A percentile compares a stretch with the other conserved stretches of the same genome.
These are phyloP conservation scores for Microcebus jonahi DNA, from an alignment of 2,113 vertebrate species.

Conservation along the genomic window DNA sequence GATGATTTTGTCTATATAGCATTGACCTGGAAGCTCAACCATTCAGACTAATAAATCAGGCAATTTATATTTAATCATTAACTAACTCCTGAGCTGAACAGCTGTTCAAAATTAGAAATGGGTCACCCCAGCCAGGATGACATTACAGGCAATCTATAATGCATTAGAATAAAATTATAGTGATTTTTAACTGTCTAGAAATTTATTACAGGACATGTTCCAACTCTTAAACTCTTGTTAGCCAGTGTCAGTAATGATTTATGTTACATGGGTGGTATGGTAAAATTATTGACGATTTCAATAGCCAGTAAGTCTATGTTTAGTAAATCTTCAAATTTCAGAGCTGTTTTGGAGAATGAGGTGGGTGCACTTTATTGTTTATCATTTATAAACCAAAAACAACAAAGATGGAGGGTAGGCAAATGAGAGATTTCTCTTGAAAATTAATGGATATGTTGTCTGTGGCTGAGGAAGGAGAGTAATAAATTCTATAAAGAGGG, in stretches of 20 bases:
- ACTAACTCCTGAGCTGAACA: slow-evolving; percentile 98
- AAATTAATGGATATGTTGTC: slow-evolving; percentile 75
- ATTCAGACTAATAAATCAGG: slow-evolving; percentile 99
- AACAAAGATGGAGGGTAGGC: slow-evolving; percentile 75
- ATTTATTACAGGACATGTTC: slow-evolving; percentile 98
- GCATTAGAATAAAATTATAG: slow-evolving; percentile 99
- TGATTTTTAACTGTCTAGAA: slow-evolving; percentile 99
- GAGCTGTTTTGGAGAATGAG: slow-evolving; percentile 89
- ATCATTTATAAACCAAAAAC: slow-evolving; percentile 81
- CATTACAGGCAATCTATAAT: slow-evolving; percentile 99
- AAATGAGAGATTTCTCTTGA: slow-evolving; percentile 76
- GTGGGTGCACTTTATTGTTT: slow-evolving; percentile 87
- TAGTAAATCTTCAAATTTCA: slow-evolving; percentile 92
- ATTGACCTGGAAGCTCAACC: slow-evolving; percentile 98
- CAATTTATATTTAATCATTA: slow-evolving; percentile 99
- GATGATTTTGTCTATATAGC: slow-evolving; percentile 99
- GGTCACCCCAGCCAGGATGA: slow-evolving; percentile 96
- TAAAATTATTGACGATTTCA: slow-evolving; percentile 95
- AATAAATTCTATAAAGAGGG: slow-evolving; percentile 56
- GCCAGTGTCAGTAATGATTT: slow-evolving; percentile 95
- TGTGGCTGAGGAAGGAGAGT: slow-evolving; percentile 69
- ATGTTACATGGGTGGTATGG: slow-evolving; percentile 90
- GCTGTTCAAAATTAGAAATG: slow-evolving; percentile 99
- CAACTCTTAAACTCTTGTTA: slow-evolving; percentile 95
- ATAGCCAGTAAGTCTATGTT: slow-evolving; percentile 92